Evolutionary conservation across 2,113 vertebrate genomes (phyloP).

Genomic region (Ailuropoda melanoleuca): DNA sequence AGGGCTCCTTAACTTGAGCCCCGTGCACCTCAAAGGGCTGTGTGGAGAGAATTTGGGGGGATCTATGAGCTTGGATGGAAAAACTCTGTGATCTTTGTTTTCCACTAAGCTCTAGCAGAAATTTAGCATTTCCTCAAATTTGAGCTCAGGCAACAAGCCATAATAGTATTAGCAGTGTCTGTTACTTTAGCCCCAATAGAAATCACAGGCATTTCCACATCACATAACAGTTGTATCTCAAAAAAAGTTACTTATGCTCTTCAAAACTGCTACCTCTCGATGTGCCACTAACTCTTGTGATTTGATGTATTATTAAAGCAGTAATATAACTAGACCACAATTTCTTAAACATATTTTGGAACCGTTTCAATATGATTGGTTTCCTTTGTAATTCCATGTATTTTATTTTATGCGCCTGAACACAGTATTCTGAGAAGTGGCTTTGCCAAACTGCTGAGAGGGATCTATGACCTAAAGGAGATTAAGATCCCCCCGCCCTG

Average conservation of each 20-base stretch:
- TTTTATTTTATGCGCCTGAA: constrained; percentile 48
- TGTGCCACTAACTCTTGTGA: not conserved
- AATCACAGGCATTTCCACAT: constrained; percentile 51
- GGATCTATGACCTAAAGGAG: not conserved
- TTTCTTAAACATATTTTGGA: not conserved
- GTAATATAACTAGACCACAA: not conserved
- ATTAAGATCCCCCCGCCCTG: not conserved
- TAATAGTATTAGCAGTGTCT: not conserved
- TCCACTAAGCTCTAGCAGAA: constrained; percentile 3
- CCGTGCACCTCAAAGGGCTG: not conserved
- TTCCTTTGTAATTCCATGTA: not conserved
- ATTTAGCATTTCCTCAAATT: constrained; percentile 35
- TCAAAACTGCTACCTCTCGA: not conserved
- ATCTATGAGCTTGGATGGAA: not conserved
- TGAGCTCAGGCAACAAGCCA: constrained; percentile 11
- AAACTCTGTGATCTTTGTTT: constrained; percentile 14
- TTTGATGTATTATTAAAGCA: constrained; percentile 35
- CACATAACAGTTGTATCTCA: not conserved
- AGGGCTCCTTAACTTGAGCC: not conserved
- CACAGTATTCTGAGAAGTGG: not conserved
- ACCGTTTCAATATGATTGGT: not conserved
- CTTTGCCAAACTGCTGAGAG: not conserved
- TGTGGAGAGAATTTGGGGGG: constrained; percentile 6
- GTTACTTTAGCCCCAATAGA: constrained; percentile 11
- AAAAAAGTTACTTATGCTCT: not conserved